Conservation (phyloP, 1,140 invertebrate species). For the Lepidurus arcticus region DNA sequence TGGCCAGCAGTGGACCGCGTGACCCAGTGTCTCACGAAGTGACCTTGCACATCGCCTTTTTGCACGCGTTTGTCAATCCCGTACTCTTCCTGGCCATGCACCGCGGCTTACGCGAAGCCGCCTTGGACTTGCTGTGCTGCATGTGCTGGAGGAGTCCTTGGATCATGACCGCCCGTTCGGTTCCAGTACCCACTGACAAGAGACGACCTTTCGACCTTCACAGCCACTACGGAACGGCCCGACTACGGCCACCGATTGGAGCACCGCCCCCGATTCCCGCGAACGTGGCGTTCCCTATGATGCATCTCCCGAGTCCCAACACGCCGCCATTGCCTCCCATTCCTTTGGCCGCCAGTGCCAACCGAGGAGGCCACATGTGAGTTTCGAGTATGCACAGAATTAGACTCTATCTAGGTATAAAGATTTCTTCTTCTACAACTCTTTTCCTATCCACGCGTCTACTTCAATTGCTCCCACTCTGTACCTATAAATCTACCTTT, state of each 20-base stretch:
- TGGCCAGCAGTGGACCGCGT: constrained; percentile 38
- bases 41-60: constrained; percentile 78
- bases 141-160: constrained; percentile 55
- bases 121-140: constrained; percentile 60
- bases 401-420: not conserved
- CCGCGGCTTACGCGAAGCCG: constrained; percentile 56
- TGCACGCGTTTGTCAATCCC: constrained; percentile 79
- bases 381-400: constrained; percentile 24
- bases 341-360: not conserved
- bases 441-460: not conserved
- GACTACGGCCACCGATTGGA: constrained; percentile 41
- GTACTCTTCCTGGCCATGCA: constrained; percentile 72
- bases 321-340: constrained; percentile 23
- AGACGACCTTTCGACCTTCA: constrained; percentile 30
- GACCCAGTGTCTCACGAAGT: constrained; percentile 58
- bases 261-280: constrained; percentile 32
- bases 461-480: too few species aligned
- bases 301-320: not conserved
- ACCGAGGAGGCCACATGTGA: constrained; percentile 29
- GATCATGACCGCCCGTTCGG: constrained; percentile 43
- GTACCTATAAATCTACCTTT: too few species aligned
- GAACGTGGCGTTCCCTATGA: constrained; percentile 16
- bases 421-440: not conserved
- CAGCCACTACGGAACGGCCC: not conserved
- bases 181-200: constrained; percentile 35